Conservation (phyloP, 1,140 invertebrate genomes). For the Macrobrachium nipponense region DNA sequence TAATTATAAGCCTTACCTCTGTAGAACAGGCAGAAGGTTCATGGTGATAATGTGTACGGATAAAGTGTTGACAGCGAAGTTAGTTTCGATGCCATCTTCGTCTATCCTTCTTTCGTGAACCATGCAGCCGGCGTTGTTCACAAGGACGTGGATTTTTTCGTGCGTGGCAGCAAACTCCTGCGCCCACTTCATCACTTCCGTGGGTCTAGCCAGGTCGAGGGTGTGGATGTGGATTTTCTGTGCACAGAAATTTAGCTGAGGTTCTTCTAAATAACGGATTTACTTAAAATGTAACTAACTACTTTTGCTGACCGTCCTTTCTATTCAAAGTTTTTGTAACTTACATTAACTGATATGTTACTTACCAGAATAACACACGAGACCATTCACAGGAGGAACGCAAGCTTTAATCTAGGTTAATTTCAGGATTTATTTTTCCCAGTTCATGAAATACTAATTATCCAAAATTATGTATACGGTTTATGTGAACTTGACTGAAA, state of each 20-base stretch:
- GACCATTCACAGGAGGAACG: too few relatives aligned
- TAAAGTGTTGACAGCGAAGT: conserved; percentile 72
- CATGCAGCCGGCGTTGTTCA: conserved; percentile 73
- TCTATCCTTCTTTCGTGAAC: conserved; percentile 68
- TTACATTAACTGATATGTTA: too few relatives aligned
- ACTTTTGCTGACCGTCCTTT: too few relatives aligned
- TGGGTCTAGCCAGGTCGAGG: conserved; percentile 70
- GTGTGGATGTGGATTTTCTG: conserved; percentile 69
- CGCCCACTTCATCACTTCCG: conserved; percentile 69
- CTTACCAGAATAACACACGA: too few relatives aligned
- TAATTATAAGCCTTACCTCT: conserved; percentile 64
- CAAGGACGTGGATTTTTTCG: conserved; percentile 69
- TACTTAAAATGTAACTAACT: too few relatives aligned
- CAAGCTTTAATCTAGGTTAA: too few relatives aligned
- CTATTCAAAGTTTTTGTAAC: too few relatives aligned
- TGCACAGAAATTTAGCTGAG: neutral
- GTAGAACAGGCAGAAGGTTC: conserved; percentile 68
- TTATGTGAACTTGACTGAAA: too few relatives aligned
- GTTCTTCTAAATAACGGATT: too few relatives aligned
- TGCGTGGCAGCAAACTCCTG: conserved; percentile 67
- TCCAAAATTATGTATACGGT: too few relatives aligned
- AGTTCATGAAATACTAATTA: too few relatives aligned
- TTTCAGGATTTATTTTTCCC: too few relatives aligned
- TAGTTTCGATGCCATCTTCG: conserved; percentile 70
- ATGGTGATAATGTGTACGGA: conserved; percentile 70